Conservation (phyloP, 2,888 invertebrate species). For the Quadriops clusia region DNA sequence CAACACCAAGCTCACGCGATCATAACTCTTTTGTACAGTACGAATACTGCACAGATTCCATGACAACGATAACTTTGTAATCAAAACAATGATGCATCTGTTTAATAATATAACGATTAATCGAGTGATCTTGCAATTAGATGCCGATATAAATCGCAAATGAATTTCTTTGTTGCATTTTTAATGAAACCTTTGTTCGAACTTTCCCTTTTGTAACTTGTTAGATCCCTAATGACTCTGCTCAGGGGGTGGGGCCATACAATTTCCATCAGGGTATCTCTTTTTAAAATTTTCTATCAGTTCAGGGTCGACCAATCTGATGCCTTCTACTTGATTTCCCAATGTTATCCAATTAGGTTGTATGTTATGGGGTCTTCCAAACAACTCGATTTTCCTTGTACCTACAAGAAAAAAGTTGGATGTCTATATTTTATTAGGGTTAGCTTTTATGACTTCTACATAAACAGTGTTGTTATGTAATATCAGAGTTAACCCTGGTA, state of each 20-base stretch:
- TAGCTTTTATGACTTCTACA: no score
- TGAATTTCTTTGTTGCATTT: no score
- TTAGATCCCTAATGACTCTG: slow-evolving; percentile 21
- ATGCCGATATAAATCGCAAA: no score
- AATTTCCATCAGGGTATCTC: slow-evolving; percentile 84
- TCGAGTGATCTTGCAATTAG: no score
- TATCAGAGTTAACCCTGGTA: no score
- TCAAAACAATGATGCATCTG: slow-evolving; percentile 25
- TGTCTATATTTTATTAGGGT: no score
- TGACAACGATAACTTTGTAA: slow-evolving; percentile 16
- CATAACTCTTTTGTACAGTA: no score
- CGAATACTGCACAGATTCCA: slow-evolving; percentile 16
- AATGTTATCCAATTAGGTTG: slow-evolving; percentile 98
- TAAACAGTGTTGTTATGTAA: no score
- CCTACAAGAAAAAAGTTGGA: no score
- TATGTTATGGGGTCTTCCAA: slow-evolving; percentile 93
- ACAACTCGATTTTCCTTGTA: slow-evolving; percentile 94
- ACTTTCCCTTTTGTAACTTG: no score
- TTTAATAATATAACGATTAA: no score
- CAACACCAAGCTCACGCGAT: slow-evolving; percentile 15
- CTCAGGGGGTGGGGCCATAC: slow-evolving; percentile 40
- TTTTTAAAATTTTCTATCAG: slow-evolving; percentile 81
- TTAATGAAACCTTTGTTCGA: no score
- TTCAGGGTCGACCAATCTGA: slow-evolving; percentile 83
- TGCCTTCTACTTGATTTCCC: slow-evolving; percentile 94